Percentiles rank a stretch among this genome's conserved stretches.
Conservation (phyloP, 2,113 vertebrate species). For the Orcinus orca region DNA sequence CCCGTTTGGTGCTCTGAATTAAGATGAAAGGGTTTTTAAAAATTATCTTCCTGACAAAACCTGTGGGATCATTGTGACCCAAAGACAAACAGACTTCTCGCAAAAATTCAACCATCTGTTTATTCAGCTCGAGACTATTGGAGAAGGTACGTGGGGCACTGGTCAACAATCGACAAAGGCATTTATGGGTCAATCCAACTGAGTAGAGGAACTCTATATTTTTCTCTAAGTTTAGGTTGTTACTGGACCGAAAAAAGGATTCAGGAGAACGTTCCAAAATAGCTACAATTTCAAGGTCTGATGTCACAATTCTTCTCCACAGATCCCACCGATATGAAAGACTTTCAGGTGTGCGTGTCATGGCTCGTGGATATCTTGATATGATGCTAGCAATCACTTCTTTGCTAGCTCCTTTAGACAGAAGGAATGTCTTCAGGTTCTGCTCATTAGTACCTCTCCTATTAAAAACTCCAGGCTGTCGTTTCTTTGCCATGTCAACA, state of each 20-base stretch:
- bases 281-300: conserved; percentile 83
- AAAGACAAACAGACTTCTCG: conserved; percentile 77
- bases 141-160: conserved; percentile 86
- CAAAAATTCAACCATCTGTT: conserved; percentile 82
- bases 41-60: conserved; percentile 83
- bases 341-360: conserved; percentile 82
- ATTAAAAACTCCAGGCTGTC: conserved; percentile 83
- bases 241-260: conserved; percentile 87
- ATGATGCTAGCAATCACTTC: conserved; percentile 84
- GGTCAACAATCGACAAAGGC: conserved; percentile 83
- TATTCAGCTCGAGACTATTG: conserved; percentile 86
- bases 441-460: conserved; percentile 82
- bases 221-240: conserved; percentile 85
- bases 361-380: conserved; percentile 84
- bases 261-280: conserved; percentile 86
- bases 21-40: conserved; percentile 87
- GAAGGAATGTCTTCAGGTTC: conserved; percentile 82
- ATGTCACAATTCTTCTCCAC: conserved; percentile 85
- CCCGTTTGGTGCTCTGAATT: conserved; percentile 85
- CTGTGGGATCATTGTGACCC: conserved; percentile 74
- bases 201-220: conserved; percentile 86
- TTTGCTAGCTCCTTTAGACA: conserved; percentile 82
- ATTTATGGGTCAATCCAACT: conserved; percentile 80
- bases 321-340: conserved; percentile 85
- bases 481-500: conserved; percentile 79